phyloP scores from a whole-genome alignment of 2,797 vertebrate genomes.

The Carapus acus region DNA sequence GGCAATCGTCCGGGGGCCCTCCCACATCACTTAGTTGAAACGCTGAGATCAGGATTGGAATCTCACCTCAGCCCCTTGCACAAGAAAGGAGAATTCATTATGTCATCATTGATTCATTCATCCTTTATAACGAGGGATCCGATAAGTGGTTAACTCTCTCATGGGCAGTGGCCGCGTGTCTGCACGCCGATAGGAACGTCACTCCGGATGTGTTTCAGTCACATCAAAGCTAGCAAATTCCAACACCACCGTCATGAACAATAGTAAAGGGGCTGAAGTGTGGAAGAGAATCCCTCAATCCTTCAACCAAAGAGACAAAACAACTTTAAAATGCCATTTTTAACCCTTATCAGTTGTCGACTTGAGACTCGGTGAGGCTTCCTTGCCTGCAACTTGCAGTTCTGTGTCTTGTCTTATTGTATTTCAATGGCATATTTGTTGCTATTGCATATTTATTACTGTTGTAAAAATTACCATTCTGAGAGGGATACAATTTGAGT shows the following conservation, averaged over 20 bases:
- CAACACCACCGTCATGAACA: background rate
- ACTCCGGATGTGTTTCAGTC: slow-evolving; percentile 17
- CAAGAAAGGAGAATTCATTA: slow-evolving; percentile 16
- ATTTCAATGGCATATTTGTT: too few species aligned
- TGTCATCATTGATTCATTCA: background rate
- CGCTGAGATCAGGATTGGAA: slow-evolving; percentile 20
- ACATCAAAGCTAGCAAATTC: background rate
- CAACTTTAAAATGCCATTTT: background rate
- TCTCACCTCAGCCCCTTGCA: slow-evolving; percentile 11
- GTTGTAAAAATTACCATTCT: too few species aligned
- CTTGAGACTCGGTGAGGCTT: too few species aligned
- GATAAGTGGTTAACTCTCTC: background rate
- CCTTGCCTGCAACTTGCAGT: too few species aligned
- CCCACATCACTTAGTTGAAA: slow-evolving; percentile 46
- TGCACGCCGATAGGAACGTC: background rate
- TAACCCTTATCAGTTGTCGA: too few species aligned
- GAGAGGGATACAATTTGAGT: too few species aligned
- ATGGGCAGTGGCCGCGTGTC: background rate
- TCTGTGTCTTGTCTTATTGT: too few species aligned
- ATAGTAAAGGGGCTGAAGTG: background rate
- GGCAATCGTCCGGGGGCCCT: slow-evolving; percentile 28
- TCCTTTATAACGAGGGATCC: background rate
- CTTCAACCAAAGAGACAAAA: background rate
- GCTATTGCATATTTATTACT: too few species aligned
- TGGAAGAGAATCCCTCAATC: background rate